Percentiles rank a stretch among this genome's conserved stretches.
These are phyloP conservation scores for honey bee (Apis mellifera) DNA, from an alignment of 1,140 invertebrate genomes.

Conservation along the genomic window DNA sequence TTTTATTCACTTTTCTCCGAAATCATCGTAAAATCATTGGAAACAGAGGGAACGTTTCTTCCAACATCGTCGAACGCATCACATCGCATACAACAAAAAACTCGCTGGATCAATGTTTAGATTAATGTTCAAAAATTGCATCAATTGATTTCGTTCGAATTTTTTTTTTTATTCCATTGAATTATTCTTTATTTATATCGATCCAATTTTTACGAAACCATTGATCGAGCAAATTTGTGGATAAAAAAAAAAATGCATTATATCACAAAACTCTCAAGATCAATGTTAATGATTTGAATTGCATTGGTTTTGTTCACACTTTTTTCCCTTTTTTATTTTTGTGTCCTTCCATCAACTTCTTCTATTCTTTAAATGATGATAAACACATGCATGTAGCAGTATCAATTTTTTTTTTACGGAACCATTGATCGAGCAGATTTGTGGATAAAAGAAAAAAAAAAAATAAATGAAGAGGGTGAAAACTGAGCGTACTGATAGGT, in stretches of 20 bases:
- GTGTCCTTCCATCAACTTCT: too few species aligned
- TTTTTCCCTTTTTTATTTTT: too few species aligned
- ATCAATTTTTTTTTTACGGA: background rate
- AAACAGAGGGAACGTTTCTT: background rate
- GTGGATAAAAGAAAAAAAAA: background rate
- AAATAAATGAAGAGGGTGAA: conserved; percentile 58
- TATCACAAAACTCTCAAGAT: too few species aligned
- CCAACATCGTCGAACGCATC: background rate
- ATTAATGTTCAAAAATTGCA: too few species aligned
- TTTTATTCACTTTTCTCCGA: background rate
- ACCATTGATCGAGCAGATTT: background rate
- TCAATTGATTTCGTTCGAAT: too few species aligned
- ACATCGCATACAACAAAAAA: background rate
- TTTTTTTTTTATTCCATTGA: background rate
- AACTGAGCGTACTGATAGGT: conserved; percentile 76
- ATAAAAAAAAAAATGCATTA: background rate
- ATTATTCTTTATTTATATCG: background rate
- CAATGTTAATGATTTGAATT: too few species aligned
- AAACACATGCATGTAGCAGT: background rate
- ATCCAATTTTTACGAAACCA: background rate
- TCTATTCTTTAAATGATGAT: too few species aligned
- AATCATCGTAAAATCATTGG: background rate
- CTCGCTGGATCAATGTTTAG: background rate
- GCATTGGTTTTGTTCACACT: too few species aligned
- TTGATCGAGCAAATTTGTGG: background rate